Conservation (phyloP, 2,113 vertebrate species). For the Tenebrosternarchus preto region DNA sequence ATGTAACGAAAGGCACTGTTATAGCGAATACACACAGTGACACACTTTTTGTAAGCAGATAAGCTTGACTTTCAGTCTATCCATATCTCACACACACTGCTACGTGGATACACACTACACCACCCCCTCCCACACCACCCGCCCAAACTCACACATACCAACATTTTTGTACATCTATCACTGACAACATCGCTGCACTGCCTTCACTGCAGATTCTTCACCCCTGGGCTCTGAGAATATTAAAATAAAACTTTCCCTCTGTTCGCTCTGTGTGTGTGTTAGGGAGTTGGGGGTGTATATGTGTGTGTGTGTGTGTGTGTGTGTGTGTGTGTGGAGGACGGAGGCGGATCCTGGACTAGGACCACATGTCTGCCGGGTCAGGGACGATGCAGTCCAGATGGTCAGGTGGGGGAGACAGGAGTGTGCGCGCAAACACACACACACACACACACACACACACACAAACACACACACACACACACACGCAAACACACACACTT, state of each 20-base stretch:
- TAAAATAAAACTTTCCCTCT: conserved; percentile 44
- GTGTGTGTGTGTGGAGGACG: conserved; percentile 38
- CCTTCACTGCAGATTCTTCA: conserved; percentile 17
- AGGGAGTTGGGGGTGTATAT: conserved; percentile 34
- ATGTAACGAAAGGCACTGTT: not conserved
- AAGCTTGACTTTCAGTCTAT: not conserved
- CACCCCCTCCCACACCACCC: too few species aligned
- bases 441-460: conserved; percentile 22
- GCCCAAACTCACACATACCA: not conserved
- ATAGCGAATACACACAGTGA: not conserved
- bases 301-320: conserved; percentile 21
- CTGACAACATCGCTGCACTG: conserved; percentile 24
- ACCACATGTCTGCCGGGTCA: conserved; percentile 57
- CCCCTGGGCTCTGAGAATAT: conserved; percentile 26
- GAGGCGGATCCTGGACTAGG: conserved; percentile 48
- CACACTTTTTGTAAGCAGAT: not conserved
- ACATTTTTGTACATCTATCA: not conserved
- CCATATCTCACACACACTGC: not conserved
- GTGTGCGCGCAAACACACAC: conserved; percentile 12
- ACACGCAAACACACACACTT: conserved; percentile 16
- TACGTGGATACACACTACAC: not conserved
- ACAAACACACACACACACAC: conserved; percentile 10
- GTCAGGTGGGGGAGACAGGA: conserved; percentile 50
- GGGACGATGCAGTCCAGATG: conserved; percentile 55
- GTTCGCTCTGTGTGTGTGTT: conserved; percentile 14